A percentile compares a stretch with the other conserved stretches of the same genome.
These are phyloP conservation scores for Choristoneura rosaceana DNA, from an alignment of 2,888 invertebrate genomes.

Conservation along the genomic window DNA sequence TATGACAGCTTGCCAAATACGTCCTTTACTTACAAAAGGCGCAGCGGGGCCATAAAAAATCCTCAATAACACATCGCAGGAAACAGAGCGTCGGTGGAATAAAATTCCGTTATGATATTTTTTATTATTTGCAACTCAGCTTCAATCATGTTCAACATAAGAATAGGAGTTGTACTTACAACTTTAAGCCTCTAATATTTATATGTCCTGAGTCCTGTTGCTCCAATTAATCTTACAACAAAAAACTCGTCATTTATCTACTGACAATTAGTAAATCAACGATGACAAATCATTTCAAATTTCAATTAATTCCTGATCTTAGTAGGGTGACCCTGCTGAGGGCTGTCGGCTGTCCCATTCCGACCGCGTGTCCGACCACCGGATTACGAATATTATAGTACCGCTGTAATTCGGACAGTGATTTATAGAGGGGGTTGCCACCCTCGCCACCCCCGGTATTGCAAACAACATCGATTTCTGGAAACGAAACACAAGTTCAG, in stretches of 20 bases:
- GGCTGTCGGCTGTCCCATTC: slow-evolving; percentile 46
- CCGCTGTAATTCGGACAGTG: slow-evolving; percentile 83
- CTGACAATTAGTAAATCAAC: slow-evolving; percentile 55
- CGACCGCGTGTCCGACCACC: slow-evolving; percentile 66
- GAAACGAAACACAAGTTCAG: slow-evolving; percentile 69
- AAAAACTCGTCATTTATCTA: slow-evolving; percentile 43
- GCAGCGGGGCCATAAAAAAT: slow-evolving; percentile 6
- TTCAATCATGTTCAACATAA: background rate
- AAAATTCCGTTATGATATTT: background rate
- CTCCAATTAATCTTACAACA: slow-evolving; percentile 17
- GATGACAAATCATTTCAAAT: slow-evolving; percentile 63
- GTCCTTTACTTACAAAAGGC: slow-evolving; percentile 3
- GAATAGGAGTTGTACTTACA: background rate
- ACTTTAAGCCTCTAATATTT: background rate
- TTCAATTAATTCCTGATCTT: slow-evolving; percentile 69
- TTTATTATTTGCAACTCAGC: background rate
- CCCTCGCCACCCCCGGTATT: slow-evolving; percentile 71
- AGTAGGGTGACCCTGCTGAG: slow-evolving; percentile 69
- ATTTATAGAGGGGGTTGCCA: slow-evolving; percentile 84
- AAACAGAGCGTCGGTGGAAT: background rate
- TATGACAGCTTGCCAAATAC: slow-evolving; percentile 3
- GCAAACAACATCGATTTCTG: slow-evolving; percentile 83
- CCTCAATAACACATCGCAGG: background rate
- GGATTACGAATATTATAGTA: slow-evolving; percentile 81
- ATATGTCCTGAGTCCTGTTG: background rate